Evolutionary conservation across 2,113 vertebrate genomes (phyloP).

Genomic region (Actenoides hombroni): DNA sequence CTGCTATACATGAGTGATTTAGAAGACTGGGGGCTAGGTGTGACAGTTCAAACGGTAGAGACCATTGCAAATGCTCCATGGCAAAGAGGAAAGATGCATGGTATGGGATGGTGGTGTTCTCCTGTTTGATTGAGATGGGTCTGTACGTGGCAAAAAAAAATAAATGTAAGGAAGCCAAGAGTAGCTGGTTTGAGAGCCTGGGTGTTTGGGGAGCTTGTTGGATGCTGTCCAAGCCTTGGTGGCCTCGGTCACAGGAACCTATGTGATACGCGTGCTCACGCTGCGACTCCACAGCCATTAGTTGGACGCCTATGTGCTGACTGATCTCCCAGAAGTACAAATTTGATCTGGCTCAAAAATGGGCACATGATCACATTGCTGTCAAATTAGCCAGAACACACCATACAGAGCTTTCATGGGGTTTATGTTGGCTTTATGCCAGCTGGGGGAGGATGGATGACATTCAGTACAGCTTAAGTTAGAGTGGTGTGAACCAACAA

Average conservation of each 20-base stretch:
- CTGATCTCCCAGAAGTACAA: slow-evolving; percentile 39
- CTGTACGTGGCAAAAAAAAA: background rate
- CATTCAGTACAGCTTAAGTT: background rate
- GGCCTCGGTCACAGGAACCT: background rate
- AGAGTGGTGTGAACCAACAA: background rate
- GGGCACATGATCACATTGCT: slow-evolving; percentile 50
- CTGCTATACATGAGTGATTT: background rate
- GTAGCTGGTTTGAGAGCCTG: background rate
- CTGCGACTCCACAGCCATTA: background rate
- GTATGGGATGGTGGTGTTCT: background rate
- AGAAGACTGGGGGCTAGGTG: background rate
- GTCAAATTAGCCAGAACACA: slow-evolving; percentile 45
- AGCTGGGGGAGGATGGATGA: background rate
- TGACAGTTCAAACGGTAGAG: background rate
- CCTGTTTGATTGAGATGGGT: background rate
- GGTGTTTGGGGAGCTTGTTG: background rate
- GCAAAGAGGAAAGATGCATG: background rate
- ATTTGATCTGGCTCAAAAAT: slow-evolving; percentile 20
- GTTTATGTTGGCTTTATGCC: slow-evolving; percentile 34
- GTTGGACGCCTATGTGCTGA: background rate
- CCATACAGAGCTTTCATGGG: background rate
- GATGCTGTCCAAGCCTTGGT: background rate
- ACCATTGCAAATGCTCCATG: background rate
- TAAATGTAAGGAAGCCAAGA: background rate
- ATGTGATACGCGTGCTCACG: accelerated